Evolutionary conservation across 2,797 vertebrate genomes (phyloP), one percentile per base, ranked within the genome.

Genomic region (Falco concolor): DNA sequence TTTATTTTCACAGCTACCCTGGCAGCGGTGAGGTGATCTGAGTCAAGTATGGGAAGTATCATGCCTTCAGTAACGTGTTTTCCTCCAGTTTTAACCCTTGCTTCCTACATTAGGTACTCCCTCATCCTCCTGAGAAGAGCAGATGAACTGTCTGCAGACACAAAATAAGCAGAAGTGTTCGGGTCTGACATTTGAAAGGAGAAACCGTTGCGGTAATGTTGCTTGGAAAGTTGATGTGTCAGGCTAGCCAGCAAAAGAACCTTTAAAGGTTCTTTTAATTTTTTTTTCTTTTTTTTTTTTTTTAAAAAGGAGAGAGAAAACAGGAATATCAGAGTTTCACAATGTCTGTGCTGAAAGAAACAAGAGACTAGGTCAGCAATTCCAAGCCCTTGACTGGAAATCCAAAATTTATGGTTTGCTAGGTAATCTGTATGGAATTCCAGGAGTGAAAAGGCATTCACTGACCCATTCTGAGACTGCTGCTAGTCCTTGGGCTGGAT

Each of bases 331-430:
- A 4, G 75, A 84, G 67, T 92, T 92, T 91, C 76, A 64, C 91
- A 91, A 95, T 32, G 14, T 69, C 87, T 57, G 32, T 38, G 59
- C 56, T 63, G 82, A 75, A 74, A 64, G 63, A 67, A 76, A 78
- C 12, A 17, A 54, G 88, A 83, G 70, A 61, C 14, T 49, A n/a
- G 67, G 59, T 44, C 81, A 90, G 53, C 34, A 44, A 68, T 59
- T 49, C 89, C 91, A 89, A 96, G 67, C 36, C 56, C 76, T 52
- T 95, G 91, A 82, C 90, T 94, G 91, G 91, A 96, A 95, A 91
- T 80, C n/a, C 42, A 85, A 82, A 70, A 68, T 91, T 95, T 84
- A 60, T 68, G 85, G 75, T 49, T 80, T 64, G 69, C 49, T 64
- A 69, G 93, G 69, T 69, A 75, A 94, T 70, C 64, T n/a, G 70